Conservation (phyloP, 2,113 vertebrate species). For the Rhinichthys klamathensis region DNA sequence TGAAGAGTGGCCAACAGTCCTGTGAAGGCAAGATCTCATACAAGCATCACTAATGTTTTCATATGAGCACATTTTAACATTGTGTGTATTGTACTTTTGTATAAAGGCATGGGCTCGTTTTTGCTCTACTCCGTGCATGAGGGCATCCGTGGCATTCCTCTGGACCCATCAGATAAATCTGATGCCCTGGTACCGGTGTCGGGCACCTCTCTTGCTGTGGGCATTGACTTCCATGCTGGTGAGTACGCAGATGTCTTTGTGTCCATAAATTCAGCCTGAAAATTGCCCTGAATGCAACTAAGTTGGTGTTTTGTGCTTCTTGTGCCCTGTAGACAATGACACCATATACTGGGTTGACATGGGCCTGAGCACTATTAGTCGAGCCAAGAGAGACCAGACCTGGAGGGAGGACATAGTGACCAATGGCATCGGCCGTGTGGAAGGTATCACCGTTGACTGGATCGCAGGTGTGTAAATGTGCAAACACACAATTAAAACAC, state of each 20-base stretch:
- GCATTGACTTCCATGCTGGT: slow-evolving; percentile 98
- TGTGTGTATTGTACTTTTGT: slow-evolving; percentile 5
- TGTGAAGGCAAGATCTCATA: slow-evolving; percentile 83
- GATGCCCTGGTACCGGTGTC: slow-evolving; percentile 95
- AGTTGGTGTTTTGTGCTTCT: neutral
- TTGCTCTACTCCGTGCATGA: slow-evolving; percentile 95
- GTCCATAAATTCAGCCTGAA: neutral
- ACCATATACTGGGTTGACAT: slow-evolving; percentile 95
- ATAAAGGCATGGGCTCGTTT: slow-evolving; percentile 93
- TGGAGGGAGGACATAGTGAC: slow-evolving; percentile 90
- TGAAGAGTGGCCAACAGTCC: slow-evolving; percentile 90
- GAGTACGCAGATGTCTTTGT: slow-evolving; percentile 48
- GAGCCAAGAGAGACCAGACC: slow-evolving; percentile 88
- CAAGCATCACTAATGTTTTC: neutral
- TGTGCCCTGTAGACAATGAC: slow-evolving; percentile 80
- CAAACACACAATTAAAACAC: neutral
- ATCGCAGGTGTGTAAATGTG: slow-evolving; percentile 77
- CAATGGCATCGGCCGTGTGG: slow-evolving; percentile 88
- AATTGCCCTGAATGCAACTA: neutral
- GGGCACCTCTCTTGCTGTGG: slow-evolving; percentile 92
- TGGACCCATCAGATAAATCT: slow-evolving; percentile 93
- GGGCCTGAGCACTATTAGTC: slow-evolving; percentile 89
- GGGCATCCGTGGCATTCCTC: slow-evolving; percentile 93
- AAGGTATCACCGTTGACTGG: slow-evolving; percentile 90
- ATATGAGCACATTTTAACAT: neutral